Percentiles rank a stretch among this genome's conserved stretches.
Evolutionary conservation across 2,113 vertebrate genomes (phyloP).

Genomic region (Gymnocephalus cernua): DNA sequence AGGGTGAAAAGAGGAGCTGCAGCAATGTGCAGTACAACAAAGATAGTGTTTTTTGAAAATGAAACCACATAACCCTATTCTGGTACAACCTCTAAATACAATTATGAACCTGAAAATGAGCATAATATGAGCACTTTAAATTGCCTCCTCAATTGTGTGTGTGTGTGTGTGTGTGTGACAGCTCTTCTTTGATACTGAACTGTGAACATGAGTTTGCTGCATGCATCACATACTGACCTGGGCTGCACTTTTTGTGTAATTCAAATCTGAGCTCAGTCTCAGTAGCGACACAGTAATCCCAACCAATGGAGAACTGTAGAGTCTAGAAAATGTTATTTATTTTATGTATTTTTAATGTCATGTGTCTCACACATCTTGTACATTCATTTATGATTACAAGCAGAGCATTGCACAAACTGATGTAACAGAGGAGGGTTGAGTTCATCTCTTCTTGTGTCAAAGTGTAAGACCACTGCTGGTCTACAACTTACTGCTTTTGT

Average conservation of each 20-base stretch:
- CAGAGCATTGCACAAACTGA: background rate
- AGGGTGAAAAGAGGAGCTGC: too few species aligned
- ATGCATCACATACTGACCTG: background rate
- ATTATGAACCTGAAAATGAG: too few species aligned
- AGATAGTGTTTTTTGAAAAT: too few species aligned
- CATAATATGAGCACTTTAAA: too few species aligned
- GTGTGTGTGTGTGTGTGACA: background rate
- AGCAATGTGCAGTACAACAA: too few species aligned
- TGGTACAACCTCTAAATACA: too few species aligned
- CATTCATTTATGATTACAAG: background rate
- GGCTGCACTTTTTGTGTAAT: background rate
- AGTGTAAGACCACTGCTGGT: background rate
- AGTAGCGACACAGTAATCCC: background rate
- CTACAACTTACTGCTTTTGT: background rate
- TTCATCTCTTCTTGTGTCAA: background rate
- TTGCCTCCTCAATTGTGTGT: too few species aligned
- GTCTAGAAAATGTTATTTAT: too few species aligned
- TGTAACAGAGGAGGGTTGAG: background rate
- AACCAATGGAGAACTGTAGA: too few species aligned
- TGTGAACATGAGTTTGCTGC: background rate
- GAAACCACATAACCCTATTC: too few species aligned
- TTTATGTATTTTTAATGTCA: too few species aligned
- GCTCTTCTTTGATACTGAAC: background rate
- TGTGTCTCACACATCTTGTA: too few species aligned
- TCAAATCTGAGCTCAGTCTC: background rate